phyloP scores from a whole-genome alignment of 2,797 vertebrate genomes.

The Odontamblyopus lacepedii region DNA sequence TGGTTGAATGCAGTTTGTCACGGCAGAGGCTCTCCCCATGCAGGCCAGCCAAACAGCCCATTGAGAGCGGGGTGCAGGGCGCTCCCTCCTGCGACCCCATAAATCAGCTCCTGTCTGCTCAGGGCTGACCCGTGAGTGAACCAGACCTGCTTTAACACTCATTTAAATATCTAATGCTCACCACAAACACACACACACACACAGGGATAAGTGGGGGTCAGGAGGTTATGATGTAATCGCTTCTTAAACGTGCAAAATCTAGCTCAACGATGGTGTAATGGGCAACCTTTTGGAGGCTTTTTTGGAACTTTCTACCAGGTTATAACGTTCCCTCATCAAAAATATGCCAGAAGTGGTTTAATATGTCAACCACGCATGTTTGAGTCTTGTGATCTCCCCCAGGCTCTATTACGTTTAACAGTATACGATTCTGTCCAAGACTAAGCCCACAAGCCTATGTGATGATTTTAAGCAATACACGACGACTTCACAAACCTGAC shows the following conservation, averaged over 20 bases:
- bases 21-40: slow-evolving; percentile 49
- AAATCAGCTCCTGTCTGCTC: slow-evolving; percentile 58
- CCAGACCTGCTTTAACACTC: slow-evolving; percentile 48
- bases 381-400: no score
- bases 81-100: slow-evolving; percentile 54
- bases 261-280: no score
- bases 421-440: no score
- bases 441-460: no score
- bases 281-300: no score
- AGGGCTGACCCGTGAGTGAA: slow-evolving; percentile 68
- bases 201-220: slow-evolving; percentile 19
- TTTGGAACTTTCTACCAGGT: no score
- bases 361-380: no score
- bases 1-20: slow-evolving; percentile 52
- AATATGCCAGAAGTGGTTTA: no score
- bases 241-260: not conserved
- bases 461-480: no score
- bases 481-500: no score
- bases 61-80: slow-evolving; percentile 51
- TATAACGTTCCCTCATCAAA: no score
- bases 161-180: slow-evolving; percentile 51
- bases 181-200: slow-evolving; percentile 14
- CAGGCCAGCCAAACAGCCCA: slow-evolving; percentile 66
- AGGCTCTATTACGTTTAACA: no score
- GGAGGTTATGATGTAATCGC: slow-evolving; percentile 52